Conservation (phyloP, 2,888 invertebrate genomes). For the Teleiodes luculella region DNA sequence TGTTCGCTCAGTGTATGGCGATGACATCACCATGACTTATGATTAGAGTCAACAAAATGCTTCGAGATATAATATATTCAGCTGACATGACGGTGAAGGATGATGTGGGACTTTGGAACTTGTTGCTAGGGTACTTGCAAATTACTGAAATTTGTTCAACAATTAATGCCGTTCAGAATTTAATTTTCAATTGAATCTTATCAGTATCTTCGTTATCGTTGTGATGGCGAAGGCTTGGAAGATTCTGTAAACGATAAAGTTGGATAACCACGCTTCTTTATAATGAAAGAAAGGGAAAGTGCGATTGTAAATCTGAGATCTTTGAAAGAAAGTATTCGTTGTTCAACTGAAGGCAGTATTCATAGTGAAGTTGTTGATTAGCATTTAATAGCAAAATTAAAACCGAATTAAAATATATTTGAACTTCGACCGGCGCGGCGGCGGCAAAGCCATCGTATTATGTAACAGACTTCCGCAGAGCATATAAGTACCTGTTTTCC, state of each 20-base stretch:
- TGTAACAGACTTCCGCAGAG: constrained; percentile 25
- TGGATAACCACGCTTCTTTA: background rate
- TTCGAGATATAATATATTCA: constrained; percentile 45
- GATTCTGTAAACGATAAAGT: constrained; percentile 30
- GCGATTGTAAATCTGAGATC: background rate
- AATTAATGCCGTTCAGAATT: too few species aligned
- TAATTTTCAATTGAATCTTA: too few species aligned
- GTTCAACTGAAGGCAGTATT: too few species aligned
- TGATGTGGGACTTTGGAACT: constrained; percentile 26
- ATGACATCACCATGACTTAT: constrained; percentile 74
- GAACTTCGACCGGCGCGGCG: constrained; percentile 18
- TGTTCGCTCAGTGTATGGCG: constrained; percentile 36
- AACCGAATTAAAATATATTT: constrained; percentile 18
- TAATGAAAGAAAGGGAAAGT: background rate
- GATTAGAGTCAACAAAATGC: constrained; percentile 61
- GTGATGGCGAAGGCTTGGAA: background rate
- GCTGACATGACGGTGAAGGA: constrained; percentile 39
- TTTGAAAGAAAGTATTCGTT: too few species aligned
- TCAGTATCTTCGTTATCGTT: too few species aligned
- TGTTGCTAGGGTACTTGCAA: constrained; percentile 45
- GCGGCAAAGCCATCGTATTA: constrained; percentile 23
- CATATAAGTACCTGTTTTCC: constrained; percentile 67
- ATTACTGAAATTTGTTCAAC: background rate
- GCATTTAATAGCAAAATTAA: background rate
- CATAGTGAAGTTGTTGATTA: too few species aligned